Percentiles rank a stretch among this genome's conserved stretches.
phyloP scores from a whole-genome alignment of 2,888 invertebrate genomes.

The Synanthedon andrenaeformis region DNA sequence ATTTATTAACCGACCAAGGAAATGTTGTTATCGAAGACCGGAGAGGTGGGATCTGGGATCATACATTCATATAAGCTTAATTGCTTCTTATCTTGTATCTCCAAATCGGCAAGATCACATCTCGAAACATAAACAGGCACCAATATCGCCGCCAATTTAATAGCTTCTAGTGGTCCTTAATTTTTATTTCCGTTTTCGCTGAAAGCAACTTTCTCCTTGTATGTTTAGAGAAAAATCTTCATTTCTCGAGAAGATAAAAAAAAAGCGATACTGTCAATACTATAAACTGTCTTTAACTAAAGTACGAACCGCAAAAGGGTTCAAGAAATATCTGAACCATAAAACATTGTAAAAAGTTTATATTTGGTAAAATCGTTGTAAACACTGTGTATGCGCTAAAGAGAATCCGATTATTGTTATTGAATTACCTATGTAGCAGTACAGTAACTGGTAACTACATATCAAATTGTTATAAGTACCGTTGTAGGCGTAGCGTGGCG shows the following conservation, averaged over 20 bases:
- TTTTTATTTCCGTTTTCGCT: no score
- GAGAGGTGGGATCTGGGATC: conserved; percentile 17
- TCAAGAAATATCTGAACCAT: no score
- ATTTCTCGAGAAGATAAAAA: no score
- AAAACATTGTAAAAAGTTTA: no score
- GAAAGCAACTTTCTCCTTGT: no score
- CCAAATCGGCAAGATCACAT: conserved; percentile 37
- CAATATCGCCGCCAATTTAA: conserved; percentile 1
- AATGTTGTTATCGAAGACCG: conserved; percentile 27
- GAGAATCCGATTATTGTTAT: conserved; percentile 45
- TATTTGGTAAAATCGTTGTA: background rate
- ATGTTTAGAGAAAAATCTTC: no score
- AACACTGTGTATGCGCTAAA: conserved; percentile 24
- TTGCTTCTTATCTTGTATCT: conserved; percentile 41
- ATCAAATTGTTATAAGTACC: background rate
- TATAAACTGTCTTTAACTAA: no score
- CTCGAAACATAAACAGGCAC: conserved; percentile 23
- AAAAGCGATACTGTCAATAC: no score
- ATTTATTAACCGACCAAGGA: conserved; percentile 40
- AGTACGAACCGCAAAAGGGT: no score
- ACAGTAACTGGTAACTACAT: conserved; percentile 1
- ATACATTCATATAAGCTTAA: conserved; percentile 28
- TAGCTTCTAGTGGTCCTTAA: background rate
- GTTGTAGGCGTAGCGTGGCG: conserved; percentile 2
- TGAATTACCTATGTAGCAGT: conserved; percentile 36